Base-by-base conservation (phyloP, 1,140 invertebrate species). In the Sycophaga agraensis region DNA sequence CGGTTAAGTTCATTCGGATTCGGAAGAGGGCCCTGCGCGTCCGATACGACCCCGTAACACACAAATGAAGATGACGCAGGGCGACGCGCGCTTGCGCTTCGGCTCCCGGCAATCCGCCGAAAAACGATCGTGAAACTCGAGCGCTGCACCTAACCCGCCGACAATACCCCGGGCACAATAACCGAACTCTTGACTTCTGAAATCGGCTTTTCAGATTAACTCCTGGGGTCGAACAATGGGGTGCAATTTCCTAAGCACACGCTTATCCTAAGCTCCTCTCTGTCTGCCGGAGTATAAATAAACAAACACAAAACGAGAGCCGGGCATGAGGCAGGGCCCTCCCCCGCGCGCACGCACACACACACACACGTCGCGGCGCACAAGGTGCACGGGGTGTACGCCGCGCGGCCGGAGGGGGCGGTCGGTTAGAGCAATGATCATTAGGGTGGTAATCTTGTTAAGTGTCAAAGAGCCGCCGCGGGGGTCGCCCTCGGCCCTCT, bases 361-460 rank as follows among this genome's bases (percentile, higher is more conserved):
- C 34, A 28, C 35, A 37, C 17, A 37, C 28, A 21, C 19, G 9
- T n/a, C n/a, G 2, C 49, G 35, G 21, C 6, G 2, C 21, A 24
- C 35, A 53, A 39, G 19, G 5, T 4, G 2, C 11, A 12, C n/a
- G 12, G n/a, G n/a, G 22, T 28, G n/a, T 40, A 26, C 22, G 2
- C 11, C 12, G 34, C 3, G 4, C 5, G 16, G 16, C 16, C 39
- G 39, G 24, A 45, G 40, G 26, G 42, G 43, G 40, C 40, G 54
- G 37, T 55, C 37, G 51, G 53, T 56, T 45, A 57, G 43, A 24
- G 34, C 55, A 57, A 57, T 57, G 43, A 57, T 57, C 55, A 57
- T 57, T 57, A 57, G 55, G 43, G 34, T 35, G 43, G 40, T 57
- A 35, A 57, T 48, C 54, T 56, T 57, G 34, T 48, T 57, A 37